Evolutionary conservation across 2,888 invertebrate genomes (phyloP).

Genomic region (Gandaritis pyraliata): DNA sequence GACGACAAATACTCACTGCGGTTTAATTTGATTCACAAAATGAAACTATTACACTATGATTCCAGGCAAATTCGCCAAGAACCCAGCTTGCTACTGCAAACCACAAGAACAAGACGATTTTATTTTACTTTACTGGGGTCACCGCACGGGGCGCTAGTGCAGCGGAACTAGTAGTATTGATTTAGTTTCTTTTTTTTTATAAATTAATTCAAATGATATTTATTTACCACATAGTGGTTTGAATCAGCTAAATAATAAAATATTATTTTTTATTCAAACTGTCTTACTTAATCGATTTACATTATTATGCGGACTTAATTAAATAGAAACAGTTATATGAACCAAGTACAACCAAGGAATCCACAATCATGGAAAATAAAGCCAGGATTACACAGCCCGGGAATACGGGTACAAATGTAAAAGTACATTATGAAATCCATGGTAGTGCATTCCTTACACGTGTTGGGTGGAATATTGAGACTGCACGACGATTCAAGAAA

Average conservation of each 20-base stretch:
- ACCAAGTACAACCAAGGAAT: too few relatives aligned
- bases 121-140: conserved; percentile 50
- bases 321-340: conserved; percentile 8
- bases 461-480: too few relatives aligned
- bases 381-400: too few relatives aligned
- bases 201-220: neutral
- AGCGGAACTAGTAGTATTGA: conserved; percentile 70
- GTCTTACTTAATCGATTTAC: neutral
- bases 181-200: conserved; percentile 37
- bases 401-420: too few relatives aligned
- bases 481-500: too few relatives aligned
- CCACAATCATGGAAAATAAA: too few relatives aligned
- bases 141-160: conserved; percentile 63
- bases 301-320: neutral
- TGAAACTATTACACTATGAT: conserved; percentile 64
- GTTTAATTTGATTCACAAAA: conserved; percentile 64
- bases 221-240: neutral
- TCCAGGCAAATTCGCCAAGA: conserved; percentile 64
- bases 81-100: conserved; percentile 65
- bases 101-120: conserved; percentile 80
- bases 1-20: conserved; percentile 64
- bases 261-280: neutral
- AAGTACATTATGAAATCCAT: too few relatives aligned
- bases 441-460: too few relatives aligned
- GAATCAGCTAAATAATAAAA: neutral